These are phyloP conservation scores for Clupea harengus DNA, from an alignment of 2,113 vertebrate genomes.

Conservation along the genomic window DNA sequence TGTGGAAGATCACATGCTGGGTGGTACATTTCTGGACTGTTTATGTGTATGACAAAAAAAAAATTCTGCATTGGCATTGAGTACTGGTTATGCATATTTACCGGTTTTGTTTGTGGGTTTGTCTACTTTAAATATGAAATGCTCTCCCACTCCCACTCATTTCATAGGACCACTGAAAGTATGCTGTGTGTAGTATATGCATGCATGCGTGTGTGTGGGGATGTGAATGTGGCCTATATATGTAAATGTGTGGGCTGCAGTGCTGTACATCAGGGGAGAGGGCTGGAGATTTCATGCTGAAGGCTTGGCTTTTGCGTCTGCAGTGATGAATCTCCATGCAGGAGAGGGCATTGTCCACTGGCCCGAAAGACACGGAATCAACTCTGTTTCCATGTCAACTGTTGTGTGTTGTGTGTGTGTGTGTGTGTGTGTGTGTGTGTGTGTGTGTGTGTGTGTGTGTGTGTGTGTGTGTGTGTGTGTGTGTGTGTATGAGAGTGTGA, in stretches of 20 bases:
- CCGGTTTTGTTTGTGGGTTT: background rate
- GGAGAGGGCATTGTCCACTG: slow-evolving; percentile 10
- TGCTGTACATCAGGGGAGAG: background rate
- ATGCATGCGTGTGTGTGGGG: background rate
- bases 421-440: background rate
- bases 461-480: background rate
- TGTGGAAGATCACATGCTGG: too few relatives aligned
- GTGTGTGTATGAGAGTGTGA: too few relatives aligned
- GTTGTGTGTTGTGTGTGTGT: background rate
- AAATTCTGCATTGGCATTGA: background rate
- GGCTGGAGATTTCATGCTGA: background rate
- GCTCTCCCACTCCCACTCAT: background rate
- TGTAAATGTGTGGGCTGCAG: slow-evolving; percentile 1
- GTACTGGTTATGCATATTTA: background rate
- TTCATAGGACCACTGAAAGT: background rate
- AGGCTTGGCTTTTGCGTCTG: background rate
- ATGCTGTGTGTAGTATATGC: background rate
- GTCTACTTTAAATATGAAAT: background rate
- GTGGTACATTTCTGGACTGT: background rate
- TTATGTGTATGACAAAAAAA: background rate
- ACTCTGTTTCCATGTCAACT: background rate
- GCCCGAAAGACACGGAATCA: background rate
- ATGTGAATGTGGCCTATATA: background rate
- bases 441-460: background rate
- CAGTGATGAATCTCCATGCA: background rate